Conservation (phyloP, 2,113 vertebrate species). For the Festucalex cinctus region DNA sequence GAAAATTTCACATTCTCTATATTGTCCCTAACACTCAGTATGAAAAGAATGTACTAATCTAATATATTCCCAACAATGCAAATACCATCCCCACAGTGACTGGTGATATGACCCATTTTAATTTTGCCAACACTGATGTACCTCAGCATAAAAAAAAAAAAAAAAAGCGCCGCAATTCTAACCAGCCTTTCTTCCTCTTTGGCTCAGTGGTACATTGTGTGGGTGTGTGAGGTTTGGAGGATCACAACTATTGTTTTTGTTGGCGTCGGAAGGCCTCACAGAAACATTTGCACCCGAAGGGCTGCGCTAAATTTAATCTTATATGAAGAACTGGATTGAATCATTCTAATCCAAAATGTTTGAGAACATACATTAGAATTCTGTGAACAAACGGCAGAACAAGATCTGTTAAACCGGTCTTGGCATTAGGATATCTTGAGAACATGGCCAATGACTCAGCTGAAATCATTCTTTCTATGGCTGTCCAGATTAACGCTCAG, state of each 20-base stretch:
- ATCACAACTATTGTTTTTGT: conserved; percentile 68
- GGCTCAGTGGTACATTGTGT: conserved; percentile 60
- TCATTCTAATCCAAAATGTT: conserved; percentile 34
- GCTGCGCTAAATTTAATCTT: conserved; percentile 35
- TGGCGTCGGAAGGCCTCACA: conserved; percentile 52
- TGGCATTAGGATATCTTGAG: not conserved
- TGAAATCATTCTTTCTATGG: not conserved
- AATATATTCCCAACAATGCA: conserved; percentile 63
- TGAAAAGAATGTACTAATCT: conserved; percentile 36
- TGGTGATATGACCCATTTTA: conserved; percentile 61
- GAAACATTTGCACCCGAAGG: conserved; percentile 34
- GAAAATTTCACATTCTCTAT: too few species aligned
- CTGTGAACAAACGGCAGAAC: conserved; percentile 5
- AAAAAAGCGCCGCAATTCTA: conserved; percentile 55
- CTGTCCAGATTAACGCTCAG: not conserved
- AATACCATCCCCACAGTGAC: conserved; percentile 52
- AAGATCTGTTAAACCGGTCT: conserved; percentile 10
- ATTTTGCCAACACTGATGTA: conserved; percentile 65
- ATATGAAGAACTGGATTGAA: conserved; percentile 27
- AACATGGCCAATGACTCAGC: not conserved
- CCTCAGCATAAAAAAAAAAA: conserved; percentile 11
- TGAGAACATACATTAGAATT: conserved; percentile 22
- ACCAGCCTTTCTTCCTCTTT: conserved; percentile 50
- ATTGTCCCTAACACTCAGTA: too few species aligned
- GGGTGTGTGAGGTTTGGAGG: conserved; percentile 52